Base-by-base conservation (phyloP, 2,113 vertebrate species). In the Psammodynastes pulverulentus region DNA sequence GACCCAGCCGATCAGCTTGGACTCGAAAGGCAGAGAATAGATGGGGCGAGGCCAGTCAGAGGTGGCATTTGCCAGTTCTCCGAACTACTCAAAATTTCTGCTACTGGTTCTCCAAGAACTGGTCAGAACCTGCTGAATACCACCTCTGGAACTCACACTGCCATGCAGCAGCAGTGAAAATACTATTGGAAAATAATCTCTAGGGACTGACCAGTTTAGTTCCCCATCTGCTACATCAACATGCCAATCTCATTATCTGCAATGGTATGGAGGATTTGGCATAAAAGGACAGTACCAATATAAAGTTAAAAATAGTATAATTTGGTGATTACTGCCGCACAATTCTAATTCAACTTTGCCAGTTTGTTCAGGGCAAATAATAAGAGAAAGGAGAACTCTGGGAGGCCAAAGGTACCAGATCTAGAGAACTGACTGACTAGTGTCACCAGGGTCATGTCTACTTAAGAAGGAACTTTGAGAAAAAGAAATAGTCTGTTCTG, bases 161-260 rank as follows among this genome's bases (percentile, higher is more conserved):
- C 53, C 53, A 54, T 17, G 53, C 53, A 54, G 53, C 21, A 54
- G 53, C 53, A 49, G 46, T 13, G 34, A 46, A 56, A 79, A 86
- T 58, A 23, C 62, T 62, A 45, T 49, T 0, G 0, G 62, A 92
- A 92, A 15, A 19, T 23, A 89, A 90, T 85, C 89, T 92, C 52
- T n/a, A 95, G 94, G 93, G 94, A 85, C 79, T 84, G 90, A 34
- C 46, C 46, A 94, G 58, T 0, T 93, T 84, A 86, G 1, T 5
- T 45, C 89, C 92, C 93, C 92, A 93, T 93, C 24, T 52, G 52
- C 93, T 94, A 72, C 67, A 94, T 91, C 93, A 85, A 53, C 15
- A 91, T 52, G 29, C 29, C n/a, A 43, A 19, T 52, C 52, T 21
- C 48, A n/a, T 58, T 91, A 6, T 67, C 46, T 87, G 6, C 13